Conservation (phyloP, 2,888 invertebrate genomes). For the Megaustenia siamemsis region DNA sequence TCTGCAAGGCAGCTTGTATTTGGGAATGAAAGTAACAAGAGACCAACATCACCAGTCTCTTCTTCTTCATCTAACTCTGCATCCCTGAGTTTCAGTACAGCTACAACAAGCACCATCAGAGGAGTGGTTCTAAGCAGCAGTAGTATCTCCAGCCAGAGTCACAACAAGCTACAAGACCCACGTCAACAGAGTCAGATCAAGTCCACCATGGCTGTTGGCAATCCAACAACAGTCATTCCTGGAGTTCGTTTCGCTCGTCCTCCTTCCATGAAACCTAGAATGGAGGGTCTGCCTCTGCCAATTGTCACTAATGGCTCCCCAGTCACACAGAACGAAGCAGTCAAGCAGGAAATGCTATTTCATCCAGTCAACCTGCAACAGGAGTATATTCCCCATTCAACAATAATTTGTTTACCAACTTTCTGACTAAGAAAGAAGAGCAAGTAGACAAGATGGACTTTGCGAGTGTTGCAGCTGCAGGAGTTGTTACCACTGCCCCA, state of each 20-base stretch:
- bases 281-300: constrained; percentile 72
- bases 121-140: constrained; percentile 42
- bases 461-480: constrained; percentile 86
- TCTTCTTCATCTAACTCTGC: constrained; percentile 55
- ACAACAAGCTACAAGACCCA: constrained; percentile 31
- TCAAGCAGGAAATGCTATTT: constrained; percentile 32
- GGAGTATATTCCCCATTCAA: constrained; percentile 92
- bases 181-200: constrained; percentile 36
- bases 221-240: constrained; percentile 40
- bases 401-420: constrained; percentile 86
- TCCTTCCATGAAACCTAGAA: neutral
- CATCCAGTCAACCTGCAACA: constrained; percentile 74
- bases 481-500: constrained; percentile 79
- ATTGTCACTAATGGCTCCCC: constrained; percentile 65
- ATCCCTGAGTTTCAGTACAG: constrained; percentile 42
- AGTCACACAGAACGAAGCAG: constrained; percentile 35
- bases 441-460: constrained; percentile 84
- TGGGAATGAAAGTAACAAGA: constrained; percentile 56
- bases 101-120: constrained; percentile 47
- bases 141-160: constrained; percentile 27
- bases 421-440: constrained; percentile 75
- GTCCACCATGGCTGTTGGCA: neutral
- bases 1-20: constrained; percentile 77
- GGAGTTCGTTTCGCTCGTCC: constrained; percentile 9
- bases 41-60: constrained; percentile 63